A percentile compares a stretch with the other conserved stretches of the same genome.
phyloP scores from a whole-genome alignment of 2,113 vertebrate species.

The Chlamydotis undulata region DNA sequence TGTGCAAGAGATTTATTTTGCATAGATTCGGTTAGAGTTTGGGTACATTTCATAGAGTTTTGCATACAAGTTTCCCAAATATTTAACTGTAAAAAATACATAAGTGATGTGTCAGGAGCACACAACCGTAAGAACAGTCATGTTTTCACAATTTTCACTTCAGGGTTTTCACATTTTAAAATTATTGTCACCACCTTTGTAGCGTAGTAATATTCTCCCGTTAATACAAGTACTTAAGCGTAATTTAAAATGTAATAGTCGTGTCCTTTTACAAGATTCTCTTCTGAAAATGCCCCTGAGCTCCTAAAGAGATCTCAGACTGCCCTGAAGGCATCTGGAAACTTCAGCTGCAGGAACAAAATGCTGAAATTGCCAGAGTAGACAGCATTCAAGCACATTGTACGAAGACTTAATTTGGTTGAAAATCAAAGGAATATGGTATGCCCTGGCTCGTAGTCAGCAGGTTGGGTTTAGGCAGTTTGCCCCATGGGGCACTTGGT shows the following conservation, averaged over 20 bases:
- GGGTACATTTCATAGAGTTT: neutral
- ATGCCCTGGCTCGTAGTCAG: neutral
- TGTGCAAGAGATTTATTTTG: slow-evolving; percentile 27
- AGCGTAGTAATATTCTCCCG: neutral
- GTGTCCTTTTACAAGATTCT: neutral
- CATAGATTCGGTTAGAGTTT: neutral
- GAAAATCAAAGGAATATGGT: neutral
- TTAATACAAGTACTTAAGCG: neutral
- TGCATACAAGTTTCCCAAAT: neutral
- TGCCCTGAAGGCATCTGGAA: neutral
- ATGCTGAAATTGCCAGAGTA: neutral
- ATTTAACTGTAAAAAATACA: neutral
- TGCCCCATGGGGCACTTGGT: no score
- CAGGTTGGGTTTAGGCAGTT: neutral
- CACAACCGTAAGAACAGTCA: neutral
- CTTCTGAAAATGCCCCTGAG: neutral
- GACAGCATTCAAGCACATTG: neutral
- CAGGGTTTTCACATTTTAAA: neutral
- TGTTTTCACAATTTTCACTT: neutral
- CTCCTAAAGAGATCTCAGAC: neutral
- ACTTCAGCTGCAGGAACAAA: neutral
- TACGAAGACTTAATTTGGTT: neutral
- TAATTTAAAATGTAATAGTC: neutral
- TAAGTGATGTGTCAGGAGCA: neutral
- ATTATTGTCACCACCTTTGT: neutral